These are phyloP conservation scores for Archaeoteleia sp. DNA, from an alignment of 2,888 invertebrate species.

Conservation along the genomic window DNA sequence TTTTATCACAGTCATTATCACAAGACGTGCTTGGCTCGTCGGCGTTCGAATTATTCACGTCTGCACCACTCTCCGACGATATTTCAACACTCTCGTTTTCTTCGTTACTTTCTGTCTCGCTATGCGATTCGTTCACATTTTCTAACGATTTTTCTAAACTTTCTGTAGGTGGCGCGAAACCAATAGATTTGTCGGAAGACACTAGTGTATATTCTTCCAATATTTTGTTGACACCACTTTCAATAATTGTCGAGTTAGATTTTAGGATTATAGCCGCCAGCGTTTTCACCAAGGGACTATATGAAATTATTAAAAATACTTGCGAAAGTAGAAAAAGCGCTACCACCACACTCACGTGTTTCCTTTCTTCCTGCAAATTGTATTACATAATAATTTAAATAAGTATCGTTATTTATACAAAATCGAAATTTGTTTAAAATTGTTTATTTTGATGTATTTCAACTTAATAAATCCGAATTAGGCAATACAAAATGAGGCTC, in stretches of 20 bases:
- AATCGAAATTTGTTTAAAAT: too few species aligned
- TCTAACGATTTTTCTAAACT: slow-evolving; percentile 86
- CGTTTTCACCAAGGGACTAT: slow-evolving; percentile 91
- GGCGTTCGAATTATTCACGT: slow-evolving; percentile 8
- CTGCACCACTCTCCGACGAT: slow-evolving; percentile 7
- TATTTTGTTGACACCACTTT: slow-evolving; percentile 82
- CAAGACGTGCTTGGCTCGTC: slow-evolving; percentile 8
- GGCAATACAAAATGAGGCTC: too few species aligned
- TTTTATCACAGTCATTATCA: slow-evolving; percentile 34
- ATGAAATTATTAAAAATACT: slow-evolving; percentile 95
- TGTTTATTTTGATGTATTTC: too few species aligned
- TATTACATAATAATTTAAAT: slow-evolving; percentile 15
- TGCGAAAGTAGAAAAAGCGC: slow-evolving; percentile 93
- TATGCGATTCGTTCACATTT: slow-evolving; percentile 67
- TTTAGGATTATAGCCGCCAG: slow-evolving; percentile 93
- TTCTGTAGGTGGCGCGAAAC: slow-evolving; percentile 83
- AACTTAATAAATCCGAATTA: too few species aligned
- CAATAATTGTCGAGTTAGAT: slow-evolving; percentile 84
- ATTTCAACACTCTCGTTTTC: slow-evolving; percentile 39
- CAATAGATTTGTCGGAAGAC: slow-evolving; percentile 76
- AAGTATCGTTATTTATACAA: too few species aligned
- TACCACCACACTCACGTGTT: slow-evolving; percentile 85
- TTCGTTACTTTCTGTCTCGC: slow-evolving; percentile 38
- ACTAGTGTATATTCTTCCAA: slow-evolving; percentile 80
- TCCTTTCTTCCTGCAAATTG: slow-evolving; percentile 67